A percentile compares a stretch with the other conserved stretches of the same genome.
Evolutionary conservation across 2,888 invertebrate species (phyloP).

Genomic region (Clepsis dumicolana): DNA sequence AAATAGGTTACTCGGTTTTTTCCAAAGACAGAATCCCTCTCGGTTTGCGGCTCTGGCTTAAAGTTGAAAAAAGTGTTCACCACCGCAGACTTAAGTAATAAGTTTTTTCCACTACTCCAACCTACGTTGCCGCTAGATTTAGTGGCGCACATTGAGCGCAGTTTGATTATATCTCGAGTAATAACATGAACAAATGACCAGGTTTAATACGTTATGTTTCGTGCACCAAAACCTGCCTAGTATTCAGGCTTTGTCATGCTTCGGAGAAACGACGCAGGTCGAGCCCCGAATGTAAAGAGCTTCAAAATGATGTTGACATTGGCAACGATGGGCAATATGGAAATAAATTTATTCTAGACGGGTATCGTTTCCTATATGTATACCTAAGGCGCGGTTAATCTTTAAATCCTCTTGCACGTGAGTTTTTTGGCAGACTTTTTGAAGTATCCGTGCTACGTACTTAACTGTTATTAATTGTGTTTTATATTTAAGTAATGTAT

Average conservation of each 20-base stretch:
- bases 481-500: too few relatives aligned
- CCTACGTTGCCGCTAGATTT: conserved; percentile 36
- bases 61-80: conserved; percentile 28
- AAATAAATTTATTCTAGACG: conserved; percentile 37
- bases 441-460: too few relatives aligned
- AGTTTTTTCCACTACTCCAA: conserved; percentile 39
- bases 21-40: conserved; percentile 7
- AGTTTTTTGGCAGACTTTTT: too few relatives aligned
- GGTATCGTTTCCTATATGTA: too few relatives aligned
- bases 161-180: conserved; percentile 35
- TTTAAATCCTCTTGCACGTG: too few relatives aligned
- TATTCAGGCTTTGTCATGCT: conserved; percentile 64
- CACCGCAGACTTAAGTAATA: conserved; percentile 23
- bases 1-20: conserved; percentile 13
- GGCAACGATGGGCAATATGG: conserved; percentile 31
- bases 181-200: conserved; percentile 22
- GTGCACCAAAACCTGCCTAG: conserved; percentile 38
- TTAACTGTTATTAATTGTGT: too few relatives aligned
- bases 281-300: conserved; percentile 67
- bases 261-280: conserved; percentile 67
- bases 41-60: conserved; percentile 12
- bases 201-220: conserved; percentile 13
- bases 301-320: conserved; percentile 45
- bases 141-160: conserved; percentile 30
- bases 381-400: too few relatives aligned